Evolutionary conservation across 2,113 vertebrate genomes (phyloP).

Genomic region (Dicaeum eximium): DNA sequence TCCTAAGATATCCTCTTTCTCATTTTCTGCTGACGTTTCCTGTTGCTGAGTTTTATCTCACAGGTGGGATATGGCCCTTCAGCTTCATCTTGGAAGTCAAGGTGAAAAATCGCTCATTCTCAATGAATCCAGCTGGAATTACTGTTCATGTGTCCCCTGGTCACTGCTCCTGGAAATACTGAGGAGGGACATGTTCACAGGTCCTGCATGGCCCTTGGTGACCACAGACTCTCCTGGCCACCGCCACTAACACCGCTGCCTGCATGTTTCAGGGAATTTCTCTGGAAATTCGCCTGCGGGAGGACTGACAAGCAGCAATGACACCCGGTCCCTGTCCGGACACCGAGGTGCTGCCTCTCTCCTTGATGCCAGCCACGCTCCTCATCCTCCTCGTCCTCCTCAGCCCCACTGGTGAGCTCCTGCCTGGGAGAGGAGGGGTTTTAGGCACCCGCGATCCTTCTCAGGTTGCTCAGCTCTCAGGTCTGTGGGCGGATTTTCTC

Average conservation of each 20-base stretch:
- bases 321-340: background rate
- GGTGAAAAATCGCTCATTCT: background rate
- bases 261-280: slow-evolving; percentile 32
- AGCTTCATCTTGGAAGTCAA: background rate
- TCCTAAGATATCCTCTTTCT: background rate
- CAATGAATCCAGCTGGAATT: background rate
- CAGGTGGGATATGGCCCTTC: background rate
- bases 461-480: background rate
- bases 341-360: background rate
- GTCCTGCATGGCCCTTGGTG: background rate
- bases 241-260: background rate
- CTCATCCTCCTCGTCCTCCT: slow-evolving; percentile 58
- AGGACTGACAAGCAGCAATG: slow-evolving; percentile 33
- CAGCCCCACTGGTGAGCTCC: slow-evolving; percentile 53
- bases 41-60: background rate
- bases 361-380: background rate
- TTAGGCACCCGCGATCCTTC: fast-evolving
- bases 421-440: fast-evolving
- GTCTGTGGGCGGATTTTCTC: background rate
- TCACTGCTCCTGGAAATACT: background rate
- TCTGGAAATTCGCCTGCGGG: background rate
- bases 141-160: background rate
- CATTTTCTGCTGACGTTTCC: background rate
- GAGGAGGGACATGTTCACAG: background rate
- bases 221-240: background rate